phyloP scores from a whole-genome alignment of 2,888 invertebrate species.

The Heliothis peltigera region DNA sequence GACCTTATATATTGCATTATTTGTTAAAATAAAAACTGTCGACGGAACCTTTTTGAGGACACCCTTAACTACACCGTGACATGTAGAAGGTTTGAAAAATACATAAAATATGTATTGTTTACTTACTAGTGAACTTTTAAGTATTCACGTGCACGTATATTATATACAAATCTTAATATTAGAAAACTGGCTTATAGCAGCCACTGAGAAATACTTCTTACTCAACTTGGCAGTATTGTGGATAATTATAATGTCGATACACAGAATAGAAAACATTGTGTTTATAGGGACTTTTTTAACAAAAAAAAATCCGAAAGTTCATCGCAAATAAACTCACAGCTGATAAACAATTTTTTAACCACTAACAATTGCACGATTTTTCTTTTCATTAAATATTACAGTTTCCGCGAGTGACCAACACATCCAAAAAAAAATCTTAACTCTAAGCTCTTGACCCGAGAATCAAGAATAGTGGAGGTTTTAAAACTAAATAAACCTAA shows the following conservation, averaged over 20 bases:
- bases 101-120: constrained; percentile 25
- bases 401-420: not conserved
- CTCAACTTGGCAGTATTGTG: constrained; percentile 34
- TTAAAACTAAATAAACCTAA: constrained; percentile 24
- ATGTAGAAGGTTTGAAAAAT: too few relatives aligned
- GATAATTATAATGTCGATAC: not conserved
- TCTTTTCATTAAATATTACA: not conserved
- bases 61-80: constrained; percentile 3
- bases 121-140: constrained; percentile 36
- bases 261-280: not conserved
- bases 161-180: constrained; percentile 52
- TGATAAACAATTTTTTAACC: not conserved
- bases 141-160: constrained; percentile 56
- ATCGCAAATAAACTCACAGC: not conserved
- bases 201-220: constrained; percentile 21
- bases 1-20: too few relatives aligned
- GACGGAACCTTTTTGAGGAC: constrained; percentile 17
- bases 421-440: not conserved
- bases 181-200: constrained; percentile 33
- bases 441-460: not conserved
- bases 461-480: constrained; percentile 47
- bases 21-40: not conserved
- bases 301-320: too few relatives aligned
- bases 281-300: too few relatives aligned
- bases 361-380: not conserved